These are phyloP conservation scores for Balearica regulorum DNA, from an alignment of 2,797 vertebrate species.

Conservation along the genomic window DNA sequence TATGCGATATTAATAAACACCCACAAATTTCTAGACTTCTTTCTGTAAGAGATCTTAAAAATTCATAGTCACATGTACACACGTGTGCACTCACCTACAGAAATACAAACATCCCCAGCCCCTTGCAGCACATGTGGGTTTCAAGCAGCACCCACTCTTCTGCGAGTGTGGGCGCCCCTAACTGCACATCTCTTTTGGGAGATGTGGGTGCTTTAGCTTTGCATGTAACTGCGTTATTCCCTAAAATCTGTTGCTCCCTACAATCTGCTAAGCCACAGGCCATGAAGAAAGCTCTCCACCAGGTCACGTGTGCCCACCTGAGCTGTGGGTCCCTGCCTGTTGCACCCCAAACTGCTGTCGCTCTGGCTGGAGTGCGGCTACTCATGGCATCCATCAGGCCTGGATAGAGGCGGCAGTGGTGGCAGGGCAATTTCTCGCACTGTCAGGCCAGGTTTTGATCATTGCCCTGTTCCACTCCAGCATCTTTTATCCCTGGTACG, in stretches of 20 bases:
- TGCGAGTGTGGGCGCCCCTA: too few species aligned
- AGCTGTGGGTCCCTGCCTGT: background rate
- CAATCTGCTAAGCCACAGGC: background rate
- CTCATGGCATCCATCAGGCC: fast-evolving
- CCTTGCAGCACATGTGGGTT: background rate
- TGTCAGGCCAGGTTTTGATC: background rate
- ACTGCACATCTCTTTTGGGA: fast-evolving
- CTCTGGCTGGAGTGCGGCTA: background rate
- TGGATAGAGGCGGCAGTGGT: background rate
- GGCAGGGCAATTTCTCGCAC: background rate
- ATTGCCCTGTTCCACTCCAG: background rate
- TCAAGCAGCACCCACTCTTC: background rate
- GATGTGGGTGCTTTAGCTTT: background rate
- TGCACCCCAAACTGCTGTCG: background rate
- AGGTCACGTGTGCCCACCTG: background rate
- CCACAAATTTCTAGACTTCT: background rate
- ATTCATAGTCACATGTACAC: background rate
- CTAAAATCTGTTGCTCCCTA: background rate
- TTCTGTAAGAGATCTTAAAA: background rate
- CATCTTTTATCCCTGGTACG: background rate
- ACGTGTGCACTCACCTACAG: background rate
- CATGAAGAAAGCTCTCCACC: background rate
- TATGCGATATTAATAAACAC: background rate
- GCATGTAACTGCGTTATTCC: background rate
- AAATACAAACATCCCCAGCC: background rate